Evolutionary conservation across 2,113 vertebrate genomes (phyloP), one percentile per base, ranked within the genome.

Genomic region (Clarias gariepinus): DNA sequence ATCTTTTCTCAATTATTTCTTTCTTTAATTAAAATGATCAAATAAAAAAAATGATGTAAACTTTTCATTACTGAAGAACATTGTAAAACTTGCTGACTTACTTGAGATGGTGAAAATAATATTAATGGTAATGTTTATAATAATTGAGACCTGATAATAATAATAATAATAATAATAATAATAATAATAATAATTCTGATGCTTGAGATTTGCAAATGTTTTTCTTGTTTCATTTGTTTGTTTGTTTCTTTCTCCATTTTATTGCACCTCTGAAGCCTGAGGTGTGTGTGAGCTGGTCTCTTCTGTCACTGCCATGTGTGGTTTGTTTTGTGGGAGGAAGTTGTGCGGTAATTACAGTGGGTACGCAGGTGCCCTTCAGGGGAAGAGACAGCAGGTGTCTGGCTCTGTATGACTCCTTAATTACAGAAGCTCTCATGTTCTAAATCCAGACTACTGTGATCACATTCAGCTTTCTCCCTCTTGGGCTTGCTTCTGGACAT

Each of bases 321-420:
- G 60, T 81, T 81, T 73, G 53, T 81, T 81, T 81, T 71, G 77
- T 73, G 64, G 5, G 13, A 58, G 47, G 76, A 55, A 83, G 47
- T n/a, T 36, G 23, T 86, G 73, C 13, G 73, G 52, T 81, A 68
- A 86, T 86, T 76, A 89, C 81, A 81, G 18, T 60, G 18, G 33
- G 57, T n/a, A 25, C 57, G 74, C 61, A 69, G 82, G 57, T 69
- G 81, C 30, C 85, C 82, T 66, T 77, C 33, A 82, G 88, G 83
- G 85, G 53, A 76, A 18, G 2, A 30, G 86, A 79, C 85, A 89
- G 82, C 76, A 86, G 88, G 88, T 89, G 88, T 84, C 85, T 57
- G 12, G 55, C 28, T 57, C 76, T 86, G 57, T 84, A 55, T 15
- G 57, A 73, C 81, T 36, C 74, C 61, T 81, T 86, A 86, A 89